phyloP scores from a whole-genome alignment of 2,113 vertebrate species.

The Bucco capensis region DNA sequence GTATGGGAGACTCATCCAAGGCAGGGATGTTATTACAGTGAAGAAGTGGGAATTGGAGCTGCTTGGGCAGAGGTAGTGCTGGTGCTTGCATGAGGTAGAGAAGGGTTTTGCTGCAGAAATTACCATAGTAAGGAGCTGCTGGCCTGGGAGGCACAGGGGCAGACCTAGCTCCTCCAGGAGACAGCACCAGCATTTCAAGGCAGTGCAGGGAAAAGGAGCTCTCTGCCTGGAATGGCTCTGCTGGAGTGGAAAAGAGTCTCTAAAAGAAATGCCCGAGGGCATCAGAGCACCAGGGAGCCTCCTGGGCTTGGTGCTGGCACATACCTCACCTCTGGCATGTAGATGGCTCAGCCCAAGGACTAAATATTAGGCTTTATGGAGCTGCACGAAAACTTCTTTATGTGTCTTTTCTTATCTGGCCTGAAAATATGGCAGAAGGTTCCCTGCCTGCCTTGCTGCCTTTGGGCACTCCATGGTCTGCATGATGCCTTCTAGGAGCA shows the following conservation, averaged over 20 bases:
- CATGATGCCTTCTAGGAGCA: background rate
- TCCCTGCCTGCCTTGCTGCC: background rate
- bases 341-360: background rate
- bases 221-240: background rate
- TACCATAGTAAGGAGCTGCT: background rate
- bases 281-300: background rate
- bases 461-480: background rate
- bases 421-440: background rate
- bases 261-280: background rate
- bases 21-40: background rate
- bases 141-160: background rate
- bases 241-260: no score
- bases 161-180: background rate
- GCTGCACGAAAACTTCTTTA: background rate
- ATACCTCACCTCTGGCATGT: no score
- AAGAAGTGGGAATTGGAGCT: background rate
- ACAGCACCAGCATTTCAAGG: no score
- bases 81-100: background rate
- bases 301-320: background rate
- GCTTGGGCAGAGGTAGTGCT: background rate
- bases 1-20: background rate
- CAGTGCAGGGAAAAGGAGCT: accelerated
- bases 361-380: background rate
- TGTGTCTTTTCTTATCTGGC: accelerated
- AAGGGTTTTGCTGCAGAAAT: conserved; percentile 63